Base-by-base conservation (phyloP, 1,140 invertebrate genomes). In the Latrodectus geometricus region DNA sequence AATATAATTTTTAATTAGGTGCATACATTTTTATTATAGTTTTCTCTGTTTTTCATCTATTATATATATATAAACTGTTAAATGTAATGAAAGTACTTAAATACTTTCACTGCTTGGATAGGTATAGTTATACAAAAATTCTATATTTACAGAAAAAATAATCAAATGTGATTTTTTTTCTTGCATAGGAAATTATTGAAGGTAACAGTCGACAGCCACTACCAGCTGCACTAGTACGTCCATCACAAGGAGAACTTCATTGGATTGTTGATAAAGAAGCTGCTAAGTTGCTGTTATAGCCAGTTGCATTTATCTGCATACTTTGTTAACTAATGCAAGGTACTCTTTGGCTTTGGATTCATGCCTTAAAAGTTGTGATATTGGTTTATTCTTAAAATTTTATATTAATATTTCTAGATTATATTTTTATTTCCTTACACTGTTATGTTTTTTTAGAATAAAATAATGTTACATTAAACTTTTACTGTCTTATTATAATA, bases 211-310 rank as follows among this genome's bases (percentile, higher is more conserved):
- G 89, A 86, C 88, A 89, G 8, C 89, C 89, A 9, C 91, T 96
- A 48, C 96, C 96, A 73, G 95, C 95, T 8, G 92, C 92, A 9
- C 91, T 93, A 90, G 95, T 97, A 4, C 92, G 94, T 78, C 95
- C 95, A 9, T 92, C 90, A 7, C 91, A 93, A 79, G 96, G 96
- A 52, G 92, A 93, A 69, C 90, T 96, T 0, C 92, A 94, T 89
- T 97, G 96, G 96, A 93, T 97, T 74, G 89, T 97, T 12, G 96
- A 97, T 90, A 91, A 94, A 89, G 92, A 91, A 68, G 95, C 96
- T n/a, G 95, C 94, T 52, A 84, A 76, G 21, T 56, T 84, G 21
- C 70, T 84, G 14, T 12, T 84, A 21, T 82, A 70, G 74, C 23
- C 20, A 11, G 35, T 35, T 20, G 23, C n/a, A 66, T 78, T 78